These are phyloP conservation scores for Microctenopoma steveboyesi DNA, from an alignment of 2,797 vertebrate genomes.

Conservation along the genomic window DNA sequence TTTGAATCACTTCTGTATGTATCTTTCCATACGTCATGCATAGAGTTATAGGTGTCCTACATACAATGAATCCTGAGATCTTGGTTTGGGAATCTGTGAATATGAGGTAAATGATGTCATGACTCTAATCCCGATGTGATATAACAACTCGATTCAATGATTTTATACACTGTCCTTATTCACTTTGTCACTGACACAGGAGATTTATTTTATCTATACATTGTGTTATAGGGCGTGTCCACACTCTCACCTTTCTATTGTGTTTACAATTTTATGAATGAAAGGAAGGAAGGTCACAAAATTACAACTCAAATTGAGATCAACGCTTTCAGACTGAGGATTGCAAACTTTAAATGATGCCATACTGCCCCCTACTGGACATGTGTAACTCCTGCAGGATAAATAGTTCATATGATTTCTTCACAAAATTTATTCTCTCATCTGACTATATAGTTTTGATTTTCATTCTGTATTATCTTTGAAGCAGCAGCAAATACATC, in stretches of 20 bases:
- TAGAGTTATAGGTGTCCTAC: too few relatives aligned
- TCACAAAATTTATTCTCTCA: not conserved
- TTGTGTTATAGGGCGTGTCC: not conserved
- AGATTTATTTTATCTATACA: too few relatives aligned
- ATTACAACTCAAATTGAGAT: too few relatives aligned
- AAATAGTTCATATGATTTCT: not conserved
- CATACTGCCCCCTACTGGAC: slow-evolving; percentile 52
- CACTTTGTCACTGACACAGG: too few relatives aligned
- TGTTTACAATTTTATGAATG: too few relatives aligned
- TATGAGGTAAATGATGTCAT: not conserved
- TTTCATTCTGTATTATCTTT: not conserved
- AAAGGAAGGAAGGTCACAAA: too few relatives aligned
- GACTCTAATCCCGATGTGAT: not conserved
- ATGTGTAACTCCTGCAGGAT: not conserved
- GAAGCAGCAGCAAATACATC: not conserved
- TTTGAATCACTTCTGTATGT: too few relatives aligned
- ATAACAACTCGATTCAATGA: not conserved
- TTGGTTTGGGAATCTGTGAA: not conserved
- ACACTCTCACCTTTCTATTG: not conserved
- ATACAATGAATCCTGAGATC: too few relatives aligned
- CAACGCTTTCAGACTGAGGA: not conserved
- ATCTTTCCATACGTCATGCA: too few relatives aligned
- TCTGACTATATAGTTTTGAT: not conserved
- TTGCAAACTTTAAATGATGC: not conserved
- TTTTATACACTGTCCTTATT: not conserved